These are phyloP conservation scores for Alcis repandata DNA, from an alignment of 2,888 invertebrate genomes.

Conservation along the genomic window DNA sequence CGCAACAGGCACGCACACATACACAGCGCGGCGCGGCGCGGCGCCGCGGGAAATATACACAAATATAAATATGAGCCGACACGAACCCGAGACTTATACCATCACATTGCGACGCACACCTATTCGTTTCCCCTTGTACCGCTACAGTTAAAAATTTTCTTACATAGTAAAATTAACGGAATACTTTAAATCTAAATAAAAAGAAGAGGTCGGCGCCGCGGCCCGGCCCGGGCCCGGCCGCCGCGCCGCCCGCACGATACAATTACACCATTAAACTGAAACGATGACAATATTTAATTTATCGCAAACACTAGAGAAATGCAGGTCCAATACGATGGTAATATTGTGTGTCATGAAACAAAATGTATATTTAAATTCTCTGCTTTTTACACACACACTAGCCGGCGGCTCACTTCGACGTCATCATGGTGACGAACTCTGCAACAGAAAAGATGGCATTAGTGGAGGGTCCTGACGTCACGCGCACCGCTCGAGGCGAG, in stretches of 20 bases:
- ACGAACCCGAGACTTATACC: conserved; percentile 70
- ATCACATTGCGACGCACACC: conserved; percentile 82
- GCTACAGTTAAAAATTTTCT: conserved; percentile 81
- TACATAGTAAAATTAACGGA: conserved; percentile 86
- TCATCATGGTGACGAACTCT: conserved; percentile 99
- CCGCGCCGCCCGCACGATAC: conserved; percentile 57
- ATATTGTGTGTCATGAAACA: conserved; percentile 88
- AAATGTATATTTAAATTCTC: conserved; percentile 88
- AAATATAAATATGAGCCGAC: conserved; percentile 74
- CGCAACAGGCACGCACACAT: conserved; percentile 58
- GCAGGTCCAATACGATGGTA: conserved; percentile 88
- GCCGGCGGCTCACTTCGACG: conserved; percentile 97
- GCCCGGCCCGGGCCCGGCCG: conserved; percentile 34
- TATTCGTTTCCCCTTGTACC: conserved; percentile 81
- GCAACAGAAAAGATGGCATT: conserved; percentile 78
- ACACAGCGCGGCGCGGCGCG: conserved; percentile 45
- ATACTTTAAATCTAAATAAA: conserved; percentile 85
- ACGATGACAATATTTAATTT: conserved; percentile 85
- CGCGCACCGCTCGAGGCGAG: conserved; percentile 2
- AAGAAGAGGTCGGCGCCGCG: conserved; percentile 64
- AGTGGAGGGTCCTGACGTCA: conserved; percentile 38
- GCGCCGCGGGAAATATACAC: conserved; percentile 61
- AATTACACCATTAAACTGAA: conserved; percentile 80
- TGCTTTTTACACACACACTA: conserved; percentile 87
- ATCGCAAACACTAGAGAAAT: conserved; percentile 88